Percentiles rank a stretch among this genome's conserved stretches.
phyloP scores from a whole-genome alignment of 2,888 invertebrate genomes.

The Eristalis intricaria region DNA sequence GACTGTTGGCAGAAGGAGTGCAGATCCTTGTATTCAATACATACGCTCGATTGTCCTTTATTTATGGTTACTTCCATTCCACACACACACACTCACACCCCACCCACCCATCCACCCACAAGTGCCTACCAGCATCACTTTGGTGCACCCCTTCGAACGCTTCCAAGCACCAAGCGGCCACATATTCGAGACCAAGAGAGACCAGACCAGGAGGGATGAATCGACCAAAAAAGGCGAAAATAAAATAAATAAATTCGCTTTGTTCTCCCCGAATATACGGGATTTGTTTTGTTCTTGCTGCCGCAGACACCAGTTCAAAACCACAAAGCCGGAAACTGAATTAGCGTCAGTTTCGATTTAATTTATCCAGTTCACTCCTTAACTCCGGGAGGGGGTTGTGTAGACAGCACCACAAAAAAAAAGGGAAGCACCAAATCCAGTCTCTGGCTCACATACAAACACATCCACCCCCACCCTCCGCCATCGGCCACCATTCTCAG shows the following conservation, averaged over 20 bases:
- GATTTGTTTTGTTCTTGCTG: constrained; percentile 67
- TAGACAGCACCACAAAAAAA: not conserved
- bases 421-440: constrained; percentile 11
- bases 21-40: constrained; percentile 67
- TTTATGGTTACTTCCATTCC: constrained; percentile 63
- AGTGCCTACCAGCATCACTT: constrained; percentile 10
- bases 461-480: not conserved
- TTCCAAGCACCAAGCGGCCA: not conserved
- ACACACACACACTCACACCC: constrained; percentile 30
- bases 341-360: constrained; percentile 72
- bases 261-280: constrained; percentile 57
- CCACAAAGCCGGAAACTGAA: constrained; percentile 72
- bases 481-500: not conserved
- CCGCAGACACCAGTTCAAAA: constrained; percentile 66
- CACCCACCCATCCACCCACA: constrained; percentile 37
- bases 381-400: constrained; percentile 17
- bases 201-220: not conserved
- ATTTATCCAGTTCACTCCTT: constrained; percentile 69
- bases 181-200: not conserved
- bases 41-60: constrained; percentile 70
- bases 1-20: constrained; percentile 40
- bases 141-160: constrained; percentile 16
- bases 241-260: constrained; percentile 54
- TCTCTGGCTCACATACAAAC: not conserved
- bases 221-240: constrained; percentile 9